phyloP scores from a whole-genome alignment of 2,113 vertebrate genomes.

The Rhodinocichla rosea region DNA sequence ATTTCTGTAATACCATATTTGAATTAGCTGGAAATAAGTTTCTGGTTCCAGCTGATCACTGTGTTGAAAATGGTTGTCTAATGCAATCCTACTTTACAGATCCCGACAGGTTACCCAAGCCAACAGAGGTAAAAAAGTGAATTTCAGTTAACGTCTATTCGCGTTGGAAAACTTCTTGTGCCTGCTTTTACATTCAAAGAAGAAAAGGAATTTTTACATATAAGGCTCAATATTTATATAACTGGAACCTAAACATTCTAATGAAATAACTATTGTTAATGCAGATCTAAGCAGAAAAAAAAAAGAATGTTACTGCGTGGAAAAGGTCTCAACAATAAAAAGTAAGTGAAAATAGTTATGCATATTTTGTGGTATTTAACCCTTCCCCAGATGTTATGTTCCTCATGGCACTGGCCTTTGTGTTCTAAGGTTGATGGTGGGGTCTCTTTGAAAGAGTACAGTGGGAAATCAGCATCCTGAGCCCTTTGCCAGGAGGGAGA shows the following conservation, averaged over 20 bases:
- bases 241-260: not conserved
- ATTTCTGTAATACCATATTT: not conserved
- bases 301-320: rapidly evolving
- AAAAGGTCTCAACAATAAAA: not conserved
- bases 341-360: not conserved
- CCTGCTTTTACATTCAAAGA: not conserved
- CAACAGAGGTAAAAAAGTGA: not conserved
- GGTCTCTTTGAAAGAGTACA: not conserved
- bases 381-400: not conserved
- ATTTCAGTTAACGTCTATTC: not conserved
- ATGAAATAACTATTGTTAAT: not conserved
- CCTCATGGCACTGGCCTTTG: not conserved
- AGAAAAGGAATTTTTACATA: not conserved
- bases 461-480: not conserved
- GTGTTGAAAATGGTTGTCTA: not conserved
- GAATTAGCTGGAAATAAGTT: not conserved
- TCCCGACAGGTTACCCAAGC: not conserved
- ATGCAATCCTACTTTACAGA: not conserved
- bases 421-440: not conserved
- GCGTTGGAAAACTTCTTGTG: not conserved
- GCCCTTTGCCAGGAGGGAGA: not conserved
- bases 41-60: not conserved
- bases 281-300: not conserved
- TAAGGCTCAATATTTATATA: not conserved
- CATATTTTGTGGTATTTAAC: not conserved